Evolutionary conservation across 2,797 vertebrate genomes (phyloP).

Genomic region (Eospalax fontanierii): DNA sequence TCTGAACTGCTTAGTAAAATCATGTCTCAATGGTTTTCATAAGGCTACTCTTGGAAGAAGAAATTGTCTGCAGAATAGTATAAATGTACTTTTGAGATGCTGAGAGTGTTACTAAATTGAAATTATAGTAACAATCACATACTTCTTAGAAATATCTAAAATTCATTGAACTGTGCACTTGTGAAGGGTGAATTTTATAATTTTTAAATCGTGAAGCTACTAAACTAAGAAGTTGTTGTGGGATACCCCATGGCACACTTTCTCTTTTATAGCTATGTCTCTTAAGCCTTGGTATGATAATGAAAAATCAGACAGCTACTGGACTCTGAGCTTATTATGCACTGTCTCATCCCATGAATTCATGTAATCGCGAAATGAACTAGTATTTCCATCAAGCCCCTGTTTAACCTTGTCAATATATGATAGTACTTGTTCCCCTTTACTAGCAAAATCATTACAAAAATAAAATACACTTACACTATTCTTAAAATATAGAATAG

Average conservation of each 20-base stretch:
- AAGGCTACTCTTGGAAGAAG: not conserved
- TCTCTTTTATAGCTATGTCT: not conserved
- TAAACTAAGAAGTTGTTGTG: not conserved
- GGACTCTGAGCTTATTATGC: not conserved
- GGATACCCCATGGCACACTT: not conserved
- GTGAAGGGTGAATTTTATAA: not conserved
- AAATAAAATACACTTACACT: not conserved
- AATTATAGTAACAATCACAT: not conserved
- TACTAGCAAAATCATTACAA: constrained; percentile 1
- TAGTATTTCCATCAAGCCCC: not conserved
- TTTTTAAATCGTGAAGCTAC: not conserved
- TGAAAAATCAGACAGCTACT: not conserved
- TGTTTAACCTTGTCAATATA: not conserved
- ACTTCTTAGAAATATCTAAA: constrained; percentile 41
- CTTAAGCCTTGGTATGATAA: not conserved
- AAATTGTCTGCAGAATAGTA: not conserved
- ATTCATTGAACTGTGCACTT: not conserved
- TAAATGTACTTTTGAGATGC: not conserved
- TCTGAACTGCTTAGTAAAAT: no score
- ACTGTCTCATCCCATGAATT: not conserved
- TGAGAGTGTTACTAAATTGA: not conserved
- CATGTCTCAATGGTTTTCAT: not conserved
- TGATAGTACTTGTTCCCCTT: not conserved
- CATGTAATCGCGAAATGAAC: not conserved
- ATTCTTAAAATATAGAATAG: not conserved